phyloP scores from a whole-genome alignment of 2,888 invertebrate genomes.

The Brenthis ino region DNA sequence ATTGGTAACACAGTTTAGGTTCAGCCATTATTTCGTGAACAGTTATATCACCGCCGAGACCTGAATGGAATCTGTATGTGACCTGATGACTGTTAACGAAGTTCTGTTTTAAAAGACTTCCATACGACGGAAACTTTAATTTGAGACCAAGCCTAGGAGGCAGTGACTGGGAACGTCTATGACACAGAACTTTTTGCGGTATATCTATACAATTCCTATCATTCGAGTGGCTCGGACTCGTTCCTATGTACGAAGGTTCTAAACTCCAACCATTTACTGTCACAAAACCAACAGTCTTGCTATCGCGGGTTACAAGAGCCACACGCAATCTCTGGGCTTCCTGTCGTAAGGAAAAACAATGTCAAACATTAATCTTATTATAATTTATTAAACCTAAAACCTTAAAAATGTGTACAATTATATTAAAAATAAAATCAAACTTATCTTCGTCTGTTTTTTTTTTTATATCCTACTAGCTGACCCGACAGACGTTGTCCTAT shows the following conservation, averaged over 20 bases:
- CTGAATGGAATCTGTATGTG: slow-evolving; percentile 94
- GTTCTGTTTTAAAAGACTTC: slow-evolving; percentile 85
- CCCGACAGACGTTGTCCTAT: no score
- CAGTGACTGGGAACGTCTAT: slow-evolving; percentile 90
- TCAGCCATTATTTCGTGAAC: slow-evolving; percentile 97
- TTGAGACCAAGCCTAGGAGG: slow-evolving; percentile 92
- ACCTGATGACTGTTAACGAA: slow-evolving; percentile 89
- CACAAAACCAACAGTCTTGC: slow-evolving; percentile 90
- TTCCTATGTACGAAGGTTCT: slow-evolving; percentile 87
- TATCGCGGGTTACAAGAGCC: slow-evolving; percentile 82
- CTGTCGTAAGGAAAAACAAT: slow-evolving; percentile 45
- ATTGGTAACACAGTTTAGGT: slow-evolving; percentile 90
- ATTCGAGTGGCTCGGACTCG: slow-evolving; percentile 86
- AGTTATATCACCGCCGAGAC: slow-evolving; percentile 94
- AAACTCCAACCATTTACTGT: slow-evolving; percentile 93
- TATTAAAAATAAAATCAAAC: no score
- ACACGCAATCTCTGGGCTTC: slow-evolving; percentile 83
- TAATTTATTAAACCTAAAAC: neutral
- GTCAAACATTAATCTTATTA: slow-evolving; percentile 6
- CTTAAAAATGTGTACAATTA: no score
- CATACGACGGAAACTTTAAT: slow-evolving; percentile 90
- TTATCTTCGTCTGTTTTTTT: no score
- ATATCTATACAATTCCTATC: slow-evolving; percentile 68
- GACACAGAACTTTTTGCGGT: slow-evolving; percentile 65
- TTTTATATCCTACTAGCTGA: no score